Percentiles rank a stretch among this genome's conserved stretches.
These are phyloP conservation scores for Caranx melampygus DNA, from an alignment of 2,113 vertebrate genomes.

Conservation along the genomic window DNA sequence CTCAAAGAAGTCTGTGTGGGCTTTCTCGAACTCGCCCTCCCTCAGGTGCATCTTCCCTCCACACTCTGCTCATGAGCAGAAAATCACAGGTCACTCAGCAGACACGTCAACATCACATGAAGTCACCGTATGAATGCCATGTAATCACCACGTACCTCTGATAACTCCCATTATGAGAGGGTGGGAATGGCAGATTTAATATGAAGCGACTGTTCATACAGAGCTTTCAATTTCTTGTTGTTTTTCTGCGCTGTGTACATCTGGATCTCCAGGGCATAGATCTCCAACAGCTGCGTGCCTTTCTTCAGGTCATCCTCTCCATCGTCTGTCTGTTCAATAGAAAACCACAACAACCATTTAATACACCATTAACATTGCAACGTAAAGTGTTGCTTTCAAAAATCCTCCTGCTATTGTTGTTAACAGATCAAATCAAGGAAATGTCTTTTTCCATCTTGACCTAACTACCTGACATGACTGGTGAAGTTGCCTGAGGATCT, in stretches of 20 bases:
- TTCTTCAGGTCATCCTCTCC: constrained; percentile 99
- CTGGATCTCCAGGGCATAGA: constrained; percentile 99
- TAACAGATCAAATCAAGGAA: neutral
- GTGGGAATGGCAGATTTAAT: constrained; percentile 99
- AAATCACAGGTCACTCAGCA: constrained; percentile 17
- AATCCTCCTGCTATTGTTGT: neutral
- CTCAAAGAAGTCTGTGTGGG: constrained; percentile 99
- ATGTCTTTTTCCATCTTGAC: neutral
- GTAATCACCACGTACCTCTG: constrained; percentile 86
- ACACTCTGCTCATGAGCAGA: constrained; percentile 88
- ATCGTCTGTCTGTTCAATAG: constrained; percentile 92
- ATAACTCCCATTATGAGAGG: constrained; percentile 99
- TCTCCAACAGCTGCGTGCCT: constrained; percentile 98
- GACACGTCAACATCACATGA: neutral
- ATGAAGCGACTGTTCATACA: constrained; percentile 99
- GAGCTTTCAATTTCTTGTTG: constrained; percentile 99
- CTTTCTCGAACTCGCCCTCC: constrained; percentile 99
- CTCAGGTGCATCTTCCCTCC: constrained; percentile 99
- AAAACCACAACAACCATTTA: constrained; percentile 9
- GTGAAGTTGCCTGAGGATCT: constrained; percentile 97
- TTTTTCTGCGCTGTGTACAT: constrained; percentile 99
- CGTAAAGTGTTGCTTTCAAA: neutral
- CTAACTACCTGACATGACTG: constrained; percentile 97
- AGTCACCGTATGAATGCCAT: neutral
- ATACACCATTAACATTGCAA: neutral